Base-by-base conservation (phyloP, 2,797 vertebrate genomes). In the Macropodus opercularis region DNA sequence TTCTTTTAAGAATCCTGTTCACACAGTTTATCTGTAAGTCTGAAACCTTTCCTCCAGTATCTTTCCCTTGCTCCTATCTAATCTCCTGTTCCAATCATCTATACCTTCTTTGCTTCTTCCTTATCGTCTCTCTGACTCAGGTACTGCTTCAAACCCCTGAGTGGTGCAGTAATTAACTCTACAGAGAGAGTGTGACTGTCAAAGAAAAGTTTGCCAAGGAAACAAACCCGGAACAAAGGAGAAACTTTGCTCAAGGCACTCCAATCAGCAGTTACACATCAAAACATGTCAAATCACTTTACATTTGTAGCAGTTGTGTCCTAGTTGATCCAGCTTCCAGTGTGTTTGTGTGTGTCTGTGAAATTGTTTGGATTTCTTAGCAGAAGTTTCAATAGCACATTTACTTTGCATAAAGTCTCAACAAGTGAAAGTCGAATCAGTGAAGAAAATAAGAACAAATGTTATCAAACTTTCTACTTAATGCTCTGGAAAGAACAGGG, bases 251-350 rank as follows among this genome's bases (percentile, higher is more conserved):
- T 62, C 23, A 32, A 65, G 47, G n/a, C 36, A 22, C 34, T 72
- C 32, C 15, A 59, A 34, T 71, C 29, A 31, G 67, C 19, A 27
- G 51, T 24, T 54, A 49, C 24, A 47, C 43, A 54, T 47, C 19
- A 59, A 63, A 63, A 60, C 12, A 31, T 55, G 58, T 63, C 41
- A 71, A 21, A 52, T 71, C 38, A 51, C 8, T 70, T 34, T 23
- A 36, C 13, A 43, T 53, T 53, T 56, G 27, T 2, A 3, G 36
- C 43, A 52, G 38, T 31, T 52, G 32, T 56, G 41, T 9, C 26
- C 48, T 27, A 51, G 44, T 35, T 69, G 56, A 15, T 27, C 43
- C 11, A 39, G 17, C 15, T 3, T 62, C n/a, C 15, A 10, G 26
- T 39, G 3, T 42, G 38, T 38, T 4, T 6, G 2, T 29, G 15